Evolutionary conservation across 2,113 vertebrate species (phyloP).

Genomic region (Nipponia nippon): DNA sequence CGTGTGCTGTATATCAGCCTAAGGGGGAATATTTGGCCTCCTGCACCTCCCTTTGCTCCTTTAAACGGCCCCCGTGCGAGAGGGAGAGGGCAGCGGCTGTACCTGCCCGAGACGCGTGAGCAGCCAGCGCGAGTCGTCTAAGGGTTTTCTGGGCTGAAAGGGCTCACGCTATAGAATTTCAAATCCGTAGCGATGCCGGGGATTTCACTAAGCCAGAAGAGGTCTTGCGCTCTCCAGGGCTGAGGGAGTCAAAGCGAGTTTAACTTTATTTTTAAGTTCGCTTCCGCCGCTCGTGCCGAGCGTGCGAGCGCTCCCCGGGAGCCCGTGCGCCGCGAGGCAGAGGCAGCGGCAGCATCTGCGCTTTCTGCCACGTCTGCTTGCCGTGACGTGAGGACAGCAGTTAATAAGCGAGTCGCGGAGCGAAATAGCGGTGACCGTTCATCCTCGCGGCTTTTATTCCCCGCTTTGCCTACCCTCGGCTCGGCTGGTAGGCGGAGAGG

Average conservation of each 20-base stretch:
- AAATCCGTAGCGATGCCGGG: fast-evolving
- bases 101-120: fast-evolving
- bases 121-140: fast-evolving
- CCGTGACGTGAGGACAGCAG: not conserved
- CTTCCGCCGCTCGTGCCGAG: fast-evolving
- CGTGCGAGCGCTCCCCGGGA: not conserved
- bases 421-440: not conserved
- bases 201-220: not conserved
- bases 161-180: fast-evolving
- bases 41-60: not conserved
- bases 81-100: not conserved
- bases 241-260: not conserved
- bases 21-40: fast-evolving
- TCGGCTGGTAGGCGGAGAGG: not conserved
- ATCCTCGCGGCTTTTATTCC: not conserved
- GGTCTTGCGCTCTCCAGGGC: fast-evolving
- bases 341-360: not conserved
- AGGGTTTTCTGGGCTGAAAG: not conserved
- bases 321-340: not conserved
- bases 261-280: not conserved
- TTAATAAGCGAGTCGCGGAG: conserved; percentile 16
- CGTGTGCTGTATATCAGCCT: fast-evolving
- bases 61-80: not conserved
- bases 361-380: not conserved
- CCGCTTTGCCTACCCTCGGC: not conserved